A percentile compares a stretch with the other conserved stretches of the same genome.
Conservation (phyloP, 2,113 vertebrate genomes). For the Crypturellus undulatus region DNA sequence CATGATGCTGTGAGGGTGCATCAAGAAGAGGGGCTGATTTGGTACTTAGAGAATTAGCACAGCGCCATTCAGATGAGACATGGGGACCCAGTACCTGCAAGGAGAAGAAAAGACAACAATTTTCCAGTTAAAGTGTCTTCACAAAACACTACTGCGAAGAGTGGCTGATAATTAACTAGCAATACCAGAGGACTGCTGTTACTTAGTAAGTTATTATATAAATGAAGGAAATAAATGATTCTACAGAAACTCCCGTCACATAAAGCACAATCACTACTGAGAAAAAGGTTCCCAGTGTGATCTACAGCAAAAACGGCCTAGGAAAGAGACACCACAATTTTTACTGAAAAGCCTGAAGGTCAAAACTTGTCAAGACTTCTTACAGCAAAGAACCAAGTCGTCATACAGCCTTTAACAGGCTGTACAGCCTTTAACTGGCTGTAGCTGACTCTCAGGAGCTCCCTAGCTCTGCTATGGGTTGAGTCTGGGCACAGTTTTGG, state of each 20-base stretch:
- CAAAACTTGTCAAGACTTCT: neutral
- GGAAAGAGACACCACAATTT: neutral
- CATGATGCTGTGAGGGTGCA: constrained; percentile 93
- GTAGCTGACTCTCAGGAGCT: neutral
- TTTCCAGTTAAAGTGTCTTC: constrained; percentile 14
- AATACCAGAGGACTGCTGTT: neutral
- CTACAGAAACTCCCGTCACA: constrained; percentile 17
- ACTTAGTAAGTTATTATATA: constrained; percentile 48
- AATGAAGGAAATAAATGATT: constrained; percentile 24
- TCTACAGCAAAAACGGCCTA: neutral
- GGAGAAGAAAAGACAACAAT: neutral
- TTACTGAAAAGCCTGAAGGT: neutral
- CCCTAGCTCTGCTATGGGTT: neutral
- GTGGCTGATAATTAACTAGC: constrained; percentile 53
- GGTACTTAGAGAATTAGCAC: constrained; percentile 44
- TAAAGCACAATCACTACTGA: neutral
- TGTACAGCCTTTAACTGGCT: neutral
- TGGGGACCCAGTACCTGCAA: constrained; percentile 65
- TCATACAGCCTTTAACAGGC: neutral
- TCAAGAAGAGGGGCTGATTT: constrained; percentile 67
- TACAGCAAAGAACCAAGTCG: neutral
- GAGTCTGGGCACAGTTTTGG: neutral
- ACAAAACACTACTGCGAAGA: neutral
- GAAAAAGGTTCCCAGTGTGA: neutral
- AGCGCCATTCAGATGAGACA: neutral